A percentile compares a stretch with the other conserved stretches of the same genome.
phyloP scores from a whole-genome alignment of 2,888 invertebrate genomes.

The Chloromyia formosa region DNA sequence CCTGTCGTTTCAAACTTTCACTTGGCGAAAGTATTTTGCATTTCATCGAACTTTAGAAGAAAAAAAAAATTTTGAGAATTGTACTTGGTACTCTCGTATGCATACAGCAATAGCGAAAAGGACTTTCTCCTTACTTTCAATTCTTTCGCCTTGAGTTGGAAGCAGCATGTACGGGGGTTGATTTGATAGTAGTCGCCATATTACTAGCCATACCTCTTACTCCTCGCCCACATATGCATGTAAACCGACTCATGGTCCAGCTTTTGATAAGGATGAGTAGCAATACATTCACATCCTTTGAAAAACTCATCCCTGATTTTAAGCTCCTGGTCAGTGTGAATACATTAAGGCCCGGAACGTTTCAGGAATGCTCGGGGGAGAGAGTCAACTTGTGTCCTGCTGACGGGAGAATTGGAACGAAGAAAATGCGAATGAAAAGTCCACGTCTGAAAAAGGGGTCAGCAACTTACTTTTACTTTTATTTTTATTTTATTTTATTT shows the following conservation, averaged over 20 bases:
- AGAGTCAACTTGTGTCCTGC: constrained; percentile 8
- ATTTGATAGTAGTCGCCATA: not conserved
- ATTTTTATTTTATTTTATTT: too few species aligned
- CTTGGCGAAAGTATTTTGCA: constrained; percentile 43
- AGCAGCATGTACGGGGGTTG: not conserved
- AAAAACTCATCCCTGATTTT: constrained; percentile 37
- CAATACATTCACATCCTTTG: constrained; percentile 24
- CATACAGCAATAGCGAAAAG: not conserved
- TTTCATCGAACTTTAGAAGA: constrained; percentile 36
- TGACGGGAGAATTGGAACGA: not conserved
- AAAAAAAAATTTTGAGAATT: not conserved
- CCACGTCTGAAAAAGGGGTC: constrained; percentile 21
- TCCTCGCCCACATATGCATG: constrained; percentile 23
- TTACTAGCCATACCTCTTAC: not conserved
- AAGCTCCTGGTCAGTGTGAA: constrained; percentile 49
- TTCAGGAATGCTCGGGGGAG: not conserved
- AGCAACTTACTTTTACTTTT: not conserved
- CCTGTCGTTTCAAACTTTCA: constrained; percentile 38
- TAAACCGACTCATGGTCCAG: not conserved
- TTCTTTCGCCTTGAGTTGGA: constrained; percentile 19
- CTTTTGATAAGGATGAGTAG: constrained; percentile 5
- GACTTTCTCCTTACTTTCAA: constrained; percentile 28
- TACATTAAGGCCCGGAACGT: constrained; percentile 46
- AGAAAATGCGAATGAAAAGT: constrained; percentile 28
- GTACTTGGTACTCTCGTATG: not conserved